Evolutionary conservation across 2,113 vertebrate genomes (phyloP), one percentile per base, ranked within the genome.

Genomic region (Bombycilla garrulus): DNA sequence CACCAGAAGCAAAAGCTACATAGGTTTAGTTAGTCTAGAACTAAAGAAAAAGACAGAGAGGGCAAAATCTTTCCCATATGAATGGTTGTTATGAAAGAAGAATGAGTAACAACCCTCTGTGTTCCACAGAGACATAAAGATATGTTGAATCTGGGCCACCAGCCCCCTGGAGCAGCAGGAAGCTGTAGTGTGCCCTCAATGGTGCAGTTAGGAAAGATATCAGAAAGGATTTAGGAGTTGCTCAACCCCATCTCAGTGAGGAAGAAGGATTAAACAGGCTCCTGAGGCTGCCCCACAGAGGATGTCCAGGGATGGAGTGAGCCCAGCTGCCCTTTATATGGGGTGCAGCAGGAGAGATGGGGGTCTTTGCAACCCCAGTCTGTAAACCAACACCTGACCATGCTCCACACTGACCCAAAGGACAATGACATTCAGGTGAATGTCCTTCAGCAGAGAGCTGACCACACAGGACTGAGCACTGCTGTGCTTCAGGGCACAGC

Each of bases 381-480:
- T 70, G 15, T 18, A 25, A 78, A 78, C 11, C 4, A 80, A 5
- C 20, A 38, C 13, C 57, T 40, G 65, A 26, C 33, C 2, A 0
- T 35, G 47, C 29, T 86, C 57, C 2, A 5, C 8, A 3, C 28
- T 35, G 64, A 5, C 28, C 21, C 66, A 11, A 33, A 47, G 51
- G 25, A 50, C 6, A 20, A 12, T 0, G 4, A 2, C 5, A 2
- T 71, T 84, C 31, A 28, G 12, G 4, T 5, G 1, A 0, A 8
- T 12, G 8, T 79, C 54, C 62, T 60, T 60, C 3, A 11, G 33
- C 58, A 80, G 19, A 31, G 11, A 44, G 15, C 35, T 53, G 69
- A 33, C 23, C 29, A 51, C 2, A 1, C n/a, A 58, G 48, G 29
- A 25, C 0, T 2, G 0, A 17, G 26, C 0, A 0, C 38, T 56